Percentiles rank a stretch among this genome's conserved stretches.
Conservation (phyloP, 2,888 invertebrate genomes). For the Eilema sororculum region DNA sequence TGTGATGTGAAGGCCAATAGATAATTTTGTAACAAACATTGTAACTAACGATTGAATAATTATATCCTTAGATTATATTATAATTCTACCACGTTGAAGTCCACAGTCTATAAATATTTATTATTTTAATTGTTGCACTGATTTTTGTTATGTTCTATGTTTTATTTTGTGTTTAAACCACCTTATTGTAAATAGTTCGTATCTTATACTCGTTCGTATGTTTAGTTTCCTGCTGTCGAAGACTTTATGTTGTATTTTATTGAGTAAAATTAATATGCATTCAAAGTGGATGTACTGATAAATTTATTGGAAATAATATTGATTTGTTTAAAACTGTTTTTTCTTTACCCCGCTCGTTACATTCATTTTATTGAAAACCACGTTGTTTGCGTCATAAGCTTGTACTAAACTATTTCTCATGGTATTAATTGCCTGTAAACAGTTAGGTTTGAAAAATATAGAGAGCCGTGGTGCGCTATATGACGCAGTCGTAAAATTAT, state of each 20-base stretch:
- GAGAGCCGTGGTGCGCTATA: conserved; percentile 40
- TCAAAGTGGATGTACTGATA: conserved; percentile 86
- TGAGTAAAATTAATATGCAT: conserved; percentile 75
- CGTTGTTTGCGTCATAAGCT: conserved; percentile 31
- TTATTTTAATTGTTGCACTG: conserved; percentile 86
- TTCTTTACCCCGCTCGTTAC: conserved; percentile 14
- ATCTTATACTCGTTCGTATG: conserved; percentile 76
- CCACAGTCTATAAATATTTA: conserved; percentile 83
- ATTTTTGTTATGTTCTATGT: conserved; percentile 85
- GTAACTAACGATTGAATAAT: conserved; percentile 80
- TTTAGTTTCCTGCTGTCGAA: conserved; percentile 81
- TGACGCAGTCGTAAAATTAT: conserved; percentile 63
- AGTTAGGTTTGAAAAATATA: conserved; percentile 47
- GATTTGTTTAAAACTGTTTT: conserved; percentile 82
- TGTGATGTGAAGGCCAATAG: conserved; percentile 86
- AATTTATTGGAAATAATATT: conserved; percentile 87
- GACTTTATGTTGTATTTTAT: conserved; percentile 83
- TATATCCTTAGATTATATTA: conserved; percentile 76
- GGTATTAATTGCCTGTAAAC: conserved; percentile 30
- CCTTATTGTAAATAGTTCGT: conserved; percentile 82
- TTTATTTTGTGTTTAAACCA: conserved; percentile 84
- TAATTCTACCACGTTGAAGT: conserved; percentile 84
- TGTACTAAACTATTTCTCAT: conserved; percentile 46
- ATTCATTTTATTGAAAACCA: background rate
- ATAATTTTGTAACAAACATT: conserved; percentile 84